Conservation (phyloP, 2,797 vertebrate genomes). For the Rhinogobio ventralis region DNA sequence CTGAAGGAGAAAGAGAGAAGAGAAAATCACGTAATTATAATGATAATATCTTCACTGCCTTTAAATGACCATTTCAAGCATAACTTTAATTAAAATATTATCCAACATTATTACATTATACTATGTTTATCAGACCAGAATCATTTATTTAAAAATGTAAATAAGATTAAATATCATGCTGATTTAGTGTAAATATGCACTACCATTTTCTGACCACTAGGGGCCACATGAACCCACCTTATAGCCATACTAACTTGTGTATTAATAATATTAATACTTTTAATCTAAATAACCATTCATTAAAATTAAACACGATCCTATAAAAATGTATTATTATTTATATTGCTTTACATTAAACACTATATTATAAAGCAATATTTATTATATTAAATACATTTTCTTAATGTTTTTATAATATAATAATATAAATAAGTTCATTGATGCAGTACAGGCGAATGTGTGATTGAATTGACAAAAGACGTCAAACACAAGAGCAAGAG, state of each 20-base stretch:
- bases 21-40: not conserved
- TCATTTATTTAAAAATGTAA: not conserved
- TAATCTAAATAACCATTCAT: not conserved
- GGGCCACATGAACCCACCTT: conserved; percentile 35
- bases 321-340: not conserved
- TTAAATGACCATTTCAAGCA: not conserved
- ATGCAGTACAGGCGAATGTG: not conserved
- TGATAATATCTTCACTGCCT: too few relatives aligned
- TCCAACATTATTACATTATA: not conserved
- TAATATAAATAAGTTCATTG: not conserved
- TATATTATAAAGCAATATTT: not conserved
- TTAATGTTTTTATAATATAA: too few relatives aligned
- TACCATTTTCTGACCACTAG: conserved; percentile 56
- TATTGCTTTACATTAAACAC: too few relatives aligned
- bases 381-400: not conserved
- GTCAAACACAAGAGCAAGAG: not conserved
- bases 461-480: not conserved
- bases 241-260: not conserved
- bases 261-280: not conserved
- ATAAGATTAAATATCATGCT: not conserved
- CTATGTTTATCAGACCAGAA: not conserved
- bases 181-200: not conserved
- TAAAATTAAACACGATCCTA: not conserved
- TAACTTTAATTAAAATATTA: not conserved
- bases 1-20: conserved; percentile 66